Conservation (phyloP, 2,113 vertebrate genomes). For the Equus quagga region DNA sequence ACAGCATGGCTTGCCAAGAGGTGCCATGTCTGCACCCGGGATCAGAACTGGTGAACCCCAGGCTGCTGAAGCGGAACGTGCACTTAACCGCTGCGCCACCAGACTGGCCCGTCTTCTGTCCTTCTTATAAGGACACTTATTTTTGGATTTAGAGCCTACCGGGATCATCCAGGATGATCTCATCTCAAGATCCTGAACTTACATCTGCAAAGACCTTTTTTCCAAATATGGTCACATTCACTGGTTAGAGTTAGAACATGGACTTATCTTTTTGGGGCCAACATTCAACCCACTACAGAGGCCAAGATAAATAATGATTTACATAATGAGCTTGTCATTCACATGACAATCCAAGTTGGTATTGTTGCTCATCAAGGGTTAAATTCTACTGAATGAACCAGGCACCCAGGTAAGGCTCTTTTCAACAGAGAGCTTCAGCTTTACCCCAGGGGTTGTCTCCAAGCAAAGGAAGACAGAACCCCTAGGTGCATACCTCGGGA, state of each 20-base stretch:
- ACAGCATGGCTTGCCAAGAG: no score
- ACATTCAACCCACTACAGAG: background rate
- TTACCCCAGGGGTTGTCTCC: background rate
- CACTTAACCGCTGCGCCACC: no score
- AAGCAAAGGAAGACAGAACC: background rate
- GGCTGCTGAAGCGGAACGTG: no score
- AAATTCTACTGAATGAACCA: background rate
- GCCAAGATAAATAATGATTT: background rate
- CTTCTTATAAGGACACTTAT: background rate
- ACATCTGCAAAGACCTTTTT: background rate
- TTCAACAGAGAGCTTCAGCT: background rate
- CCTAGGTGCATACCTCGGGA: no score
- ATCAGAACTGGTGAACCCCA: no score
- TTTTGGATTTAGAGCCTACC: background rate
- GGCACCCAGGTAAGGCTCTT: background rate
- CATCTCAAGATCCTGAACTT: background rate
- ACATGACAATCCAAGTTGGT: background rate
- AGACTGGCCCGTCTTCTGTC: background rate
- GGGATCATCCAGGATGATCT: background rate
- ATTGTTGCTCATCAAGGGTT: background rate
- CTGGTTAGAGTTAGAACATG: background rate
- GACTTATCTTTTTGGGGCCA: background rate
- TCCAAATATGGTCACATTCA: background rate
- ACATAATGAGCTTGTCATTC: background rate
- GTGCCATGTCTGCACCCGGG: no score